A percentile compares a stretch with the other conserved stretches of the same genome.
Conservation (phyloP, 2,888 invertebrate species). For the Aspidapion aeneum region DNA sequence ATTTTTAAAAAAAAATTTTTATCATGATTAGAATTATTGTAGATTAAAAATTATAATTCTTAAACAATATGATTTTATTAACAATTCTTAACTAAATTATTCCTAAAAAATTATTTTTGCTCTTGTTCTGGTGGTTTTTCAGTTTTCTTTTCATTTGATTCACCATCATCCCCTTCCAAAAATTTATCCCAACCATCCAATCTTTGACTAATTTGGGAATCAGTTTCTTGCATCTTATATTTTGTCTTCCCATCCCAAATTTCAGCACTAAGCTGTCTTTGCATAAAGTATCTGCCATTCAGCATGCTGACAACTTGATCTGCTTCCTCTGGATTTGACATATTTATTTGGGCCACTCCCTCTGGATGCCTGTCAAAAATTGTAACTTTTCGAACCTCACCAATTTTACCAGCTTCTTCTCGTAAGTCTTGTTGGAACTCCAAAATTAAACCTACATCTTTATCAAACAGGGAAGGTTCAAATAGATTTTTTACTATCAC, state of each 20-base stretch:
- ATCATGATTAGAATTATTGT: not conserved
- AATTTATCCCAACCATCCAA: constrained; percentile 86
- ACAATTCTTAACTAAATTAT: too few relatives aligned
- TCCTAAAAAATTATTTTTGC: too few relatives aligned
- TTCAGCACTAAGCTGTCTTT: constrained; percentile 79
- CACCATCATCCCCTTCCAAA: constrained; percentile 58
- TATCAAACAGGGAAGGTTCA: constrained; percentile 82
- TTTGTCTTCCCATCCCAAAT: constrained; percentile 96
- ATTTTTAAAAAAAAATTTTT: not conserved
- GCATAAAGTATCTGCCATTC: constrained; percentile 88
- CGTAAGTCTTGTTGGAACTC: constrained; percentile 90
- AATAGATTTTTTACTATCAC: constrained; percentile 95
- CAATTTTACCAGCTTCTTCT: constrained; percentile 87
- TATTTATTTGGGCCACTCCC: constrained; percentile 90
- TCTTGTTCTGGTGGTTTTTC: constrained; percentile 10
- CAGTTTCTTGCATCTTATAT: constrained; percentile 80
- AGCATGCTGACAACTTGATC: constrained; percentile 85
- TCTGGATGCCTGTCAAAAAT: constrained; percentile 92
- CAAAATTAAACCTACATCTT: constrained; percentile 81
- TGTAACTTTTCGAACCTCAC: constrained; percentile 86
- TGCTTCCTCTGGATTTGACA: constrained; percentile 86
- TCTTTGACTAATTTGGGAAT: constrained; percentile 77
- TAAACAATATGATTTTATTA: too few relatives aligned
- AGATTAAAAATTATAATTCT: too few relatives aligned
- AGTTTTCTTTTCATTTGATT: constrained; percentile 7